Evolutionary conservation across 2,113 vertebrate genomes (phyloP), one percentile per base, ranked within the genome.

Genomic region (Prietella phreatophila): DNA sequence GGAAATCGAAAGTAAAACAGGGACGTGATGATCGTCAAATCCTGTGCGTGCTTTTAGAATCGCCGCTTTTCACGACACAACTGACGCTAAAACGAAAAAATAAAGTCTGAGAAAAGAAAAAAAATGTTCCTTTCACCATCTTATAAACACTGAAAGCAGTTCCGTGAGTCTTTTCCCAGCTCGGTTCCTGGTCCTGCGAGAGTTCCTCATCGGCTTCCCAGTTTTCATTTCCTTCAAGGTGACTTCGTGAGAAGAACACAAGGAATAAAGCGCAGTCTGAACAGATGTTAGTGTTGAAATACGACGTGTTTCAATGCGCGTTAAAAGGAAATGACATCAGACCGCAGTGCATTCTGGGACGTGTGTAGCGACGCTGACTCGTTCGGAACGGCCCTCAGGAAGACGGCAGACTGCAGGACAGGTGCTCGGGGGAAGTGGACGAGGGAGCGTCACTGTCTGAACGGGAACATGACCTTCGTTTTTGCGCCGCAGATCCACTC

Each of bases 101-200:
- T 55, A 81, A 86, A 47, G 56, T 71, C 58, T 84, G 47, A 19
- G 86, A 84, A 90, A 42, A 4, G 10, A 50, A 50, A 50, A 50
- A 42, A 42, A 42, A 42, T 42, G 69, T 25, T 53, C 69, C 63
- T 60, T n/a, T 71, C 20, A 20, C 19, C 56, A 69, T 90, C 73
- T 84, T 86, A 86, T 30, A 85, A 87, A 89, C 69, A 81, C 87
- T 82, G 82, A 82, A 69, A 88, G 88, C 88, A 91, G 90, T 89
- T 78, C 83, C 36, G 76, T 33, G 69, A 58, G 88, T 89, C 53
- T 82, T 79, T 90, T 39, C 5, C 20, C 53, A 80, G 53, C 2
- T 30, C 3, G 50, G 19, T 47, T 76, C 39, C 73, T 13, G 75
- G 42, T 84, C 53, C 55, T 47, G 25, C 65, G 56, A 39, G 13